These are phyloP conservation scores for Microcebus ravelobensis DNA, from an alignment of 2,113 vertebrate genomes.

Conservation along the genomic window DNA sequence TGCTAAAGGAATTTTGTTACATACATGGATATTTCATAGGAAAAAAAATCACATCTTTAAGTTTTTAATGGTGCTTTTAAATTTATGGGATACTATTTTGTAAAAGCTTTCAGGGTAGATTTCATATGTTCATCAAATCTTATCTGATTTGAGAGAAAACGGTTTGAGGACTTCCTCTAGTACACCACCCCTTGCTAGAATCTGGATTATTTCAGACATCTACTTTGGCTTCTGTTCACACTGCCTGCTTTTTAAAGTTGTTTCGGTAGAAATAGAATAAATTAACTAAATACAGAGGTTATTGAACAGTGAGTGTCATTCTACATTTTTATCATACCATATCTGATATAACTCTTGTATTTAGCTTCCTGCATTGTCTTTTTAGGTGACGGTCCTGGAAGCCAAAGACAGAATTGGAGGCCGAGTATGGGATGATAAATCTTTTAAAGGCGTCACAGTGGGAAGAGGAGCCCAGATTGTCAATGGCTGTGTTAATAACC, in stretches of 20 bases:
- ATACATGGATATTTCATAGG: background rate
- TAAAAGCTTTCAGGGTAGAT: background rate
- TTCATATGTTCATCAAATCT: background rate
- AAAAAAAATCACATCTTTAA: background rate
- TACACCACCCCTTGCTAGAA: background rate
- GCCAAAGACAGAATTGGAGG: slow-evolving; percentile 96
- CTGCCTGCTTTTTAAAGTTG: background rate
- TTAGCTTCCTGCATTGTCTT: background rate
- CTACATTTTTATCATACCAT: background rate
- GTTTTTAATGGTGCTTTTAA: background rate
- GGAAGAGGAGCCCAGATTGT: slow-evolving; percentile 97
- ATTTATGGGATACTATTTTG: background rate
- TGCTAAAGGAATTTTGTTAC: background rate
- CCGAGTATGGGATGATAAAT: slow-evolving; percentile 95
- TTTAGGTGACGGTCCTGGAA: slow-evolving; percentile 94
- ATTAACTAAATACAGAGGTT: background rate
- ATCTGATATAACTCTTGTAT: background rate
- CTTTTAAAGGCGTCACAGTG: slow-evolving; percentile 91
- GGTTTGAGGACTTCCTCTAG: background rate
- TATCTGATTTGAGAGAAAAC: background rate
- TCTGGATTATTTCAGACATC: background rate
- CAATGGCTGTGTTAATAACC: slow-evolving; percentile 98
- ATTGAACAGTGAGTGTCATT: background rate
- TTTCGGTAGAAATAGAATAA: background rate
- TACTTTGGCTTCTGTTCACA: background rate